Evolutionary conservation across 2,797 vertebrate species (phyloP).

Genomic region (Lerista edwardsae): DNA sequence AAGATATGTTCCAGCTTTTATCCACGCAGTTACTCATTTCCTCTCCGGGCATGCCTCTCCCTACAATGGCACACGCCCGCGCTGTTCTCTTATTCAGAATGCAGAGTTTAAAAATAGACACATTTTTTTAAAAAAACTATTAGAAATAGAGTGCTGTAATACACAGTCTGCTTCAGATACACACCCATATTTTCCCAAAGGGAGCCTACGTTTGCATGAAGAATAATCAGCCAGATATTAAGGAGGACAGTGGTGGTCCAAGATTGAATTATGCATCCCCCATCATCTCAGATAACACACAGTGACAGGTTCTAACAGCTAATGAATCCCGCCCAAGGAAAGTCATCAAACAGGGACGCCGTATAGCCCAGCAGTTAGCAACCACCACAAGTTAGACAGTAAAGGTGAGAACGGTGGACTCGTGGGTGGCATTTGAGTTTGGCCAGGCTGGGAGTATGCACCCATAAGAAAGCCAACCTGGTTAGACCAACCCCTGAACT

Average conservation of each 20-base stretch:
- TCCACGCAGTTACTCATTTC: constrained; percentile 71
- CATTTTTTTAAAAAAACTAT: not conserved
- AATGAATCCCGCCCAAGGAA: too few species aligned
- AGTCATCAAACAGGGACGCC: not conserved
- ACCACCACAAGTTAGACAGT: too few species aligned
- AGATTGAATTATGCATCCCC: not conserved
- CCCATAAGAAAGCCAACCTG: too few species aligned
- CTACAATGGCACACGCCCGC: constrained; percentile 47
- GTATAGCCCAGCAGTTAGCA: not conserved
- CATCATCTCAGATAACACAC: too few species aligned
- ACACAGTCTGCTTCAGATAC: constrained; percentile 13
- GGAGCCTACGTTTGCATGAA: not conserved
- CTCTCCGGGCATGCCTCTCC: constrained; percentile 60
- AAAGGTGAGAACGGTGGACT: too few species aligned
- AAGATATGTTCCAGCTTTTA: constrained; percentile 72
- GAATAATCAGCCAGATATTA: not conserved
- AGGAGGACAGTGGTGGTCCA: not conserved
- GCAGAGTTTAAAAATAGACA: constrained; percentile 64
- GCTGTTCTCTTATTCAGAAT: constrained; percentile 56
- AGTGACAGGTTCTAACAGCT: too few species aligned
- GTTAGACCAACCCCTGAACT: too few species aligned
- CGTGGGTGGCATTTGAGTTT: too few species aligned
- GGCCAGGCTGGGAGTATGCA: too few species aligned
- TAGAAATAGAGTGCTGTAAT: constrained; percentile 48
- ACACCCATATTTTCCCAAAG: not conserved